These are phyloP conservation scores for Panthera tigris DNA, from an alignment of 2,113 vertebrate species.

Conservation along the genomic window DNA sequence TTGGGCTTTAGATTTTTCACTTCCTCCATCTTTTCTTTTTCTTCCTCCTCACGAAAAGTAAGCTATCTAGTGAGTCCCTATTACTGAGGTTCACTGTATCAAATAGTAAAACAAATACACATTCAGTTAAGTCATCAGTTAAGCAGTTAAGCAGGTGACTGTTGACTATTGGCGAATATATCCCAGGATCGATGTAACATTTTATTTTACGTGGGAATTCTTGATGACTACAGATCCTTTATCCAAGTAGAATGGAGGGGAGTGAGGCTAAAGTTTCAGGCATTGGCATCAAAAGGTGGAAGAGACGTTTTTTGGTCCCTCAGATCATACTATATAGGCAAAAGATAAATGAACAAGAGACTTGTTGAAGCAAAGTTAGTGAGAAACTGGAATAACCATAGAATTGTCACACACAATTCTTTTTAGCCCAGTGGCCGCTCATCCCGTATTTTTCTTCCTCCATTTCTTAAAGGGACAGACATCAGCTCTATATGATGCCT, in stretches of 20 bases:
- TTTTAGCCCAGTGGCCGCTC: neutral
- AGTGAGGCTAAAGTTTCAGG: neutral
- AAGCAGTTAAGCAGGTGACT: neutral
- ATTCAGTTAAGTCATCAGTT: neutral
- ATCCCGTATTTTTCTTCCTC: neutral
- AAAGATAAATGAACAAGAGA: neutral
- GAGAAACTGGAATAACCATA: neutral
- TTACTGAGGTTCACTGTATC: neutral
- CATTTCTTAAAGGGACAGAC: neutral
- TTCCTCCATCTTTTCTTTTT: neutral
- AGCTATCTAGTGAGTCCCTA: neutral
- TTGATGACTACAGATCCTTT: neutral
- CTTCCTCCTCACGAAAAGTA: neutral
- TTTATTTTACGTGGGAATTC: neutral
- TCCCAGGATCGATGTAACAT: neutral
- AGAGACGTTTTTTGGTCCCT: neutral
- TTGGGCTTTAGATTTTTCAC: neutral
- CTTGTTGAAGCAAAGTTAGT: neutral
- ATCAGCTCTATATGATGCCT: neutral
- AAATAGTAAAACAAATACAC: neutral
- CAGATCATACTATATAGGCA: neutral
- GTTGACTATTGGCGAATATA: neutral
- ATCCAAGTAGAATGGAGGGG: neutral
- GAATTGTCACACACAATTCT: neutral
- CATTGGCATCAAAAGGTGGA: neutral